Base-by-base conservation (phyloP, 1,140 invertebrate species). In the Saccostrea glomerata region DNA sequence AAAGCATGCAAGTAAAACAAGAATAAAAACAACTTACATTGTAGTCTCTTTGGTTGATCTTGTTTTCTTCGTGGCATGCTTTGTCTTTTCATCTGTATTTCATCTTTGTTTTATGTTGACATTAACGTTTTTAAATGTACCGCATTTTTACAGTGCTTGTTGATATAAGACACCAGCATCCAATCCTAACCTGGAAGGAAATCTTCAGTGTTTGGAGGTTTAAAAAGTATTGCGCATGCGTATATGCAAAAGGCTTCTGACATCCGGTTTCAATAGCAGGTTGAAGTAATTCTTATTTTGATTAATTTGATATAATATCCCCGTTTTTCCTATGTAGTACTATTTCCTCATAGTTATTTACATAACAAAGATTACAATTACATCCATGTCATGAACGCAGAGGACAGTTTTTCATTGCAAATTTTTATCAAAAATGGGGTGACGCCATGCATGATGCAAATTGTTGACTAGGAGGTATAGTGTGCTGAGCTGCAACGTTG, bases 61-160 rank as follows among this genome's bases (percentile, higher is more conserved):
- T 96, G 96, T 94, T 96, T 96, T 91, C 96, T 95, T 92, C 96
- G 95, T 90, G 96, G 96, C 96, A 96, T 96, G 92, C 87, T 92
- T 87, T 90, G 86, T 91, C 89, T 92, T 89, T 89, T 87, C 89
- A 91, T 89, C 77, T 85, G 88, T 90, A 87, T 85, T 58, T 66
- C 88, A 86, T 89, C 89, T 88, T 90, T 84, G 86, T 77, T 89
- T 87, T 85, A 70, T 82, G 90, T 83, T 88, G 85, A 86, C 88
- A 91, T 73, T 85, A 77, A 15, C 70, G 82, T 87, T 89, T 89
- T 92, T 90, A 90, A 90, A 90, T 87, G 88, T 84, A 91, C 90
- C 91, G 90, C 92, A 92, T 54, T 25, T 55, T 36, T 54, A 77
- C 54, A 83, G 66, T 60, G 82, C 87, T 66, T 86, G 36, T 85